Percentiles rank a stretch among this genome's conserved stretches.
Conservation (phyloP, 2,797 vertebrate genomes). For the Thalassophryne amazonica region DNA sequence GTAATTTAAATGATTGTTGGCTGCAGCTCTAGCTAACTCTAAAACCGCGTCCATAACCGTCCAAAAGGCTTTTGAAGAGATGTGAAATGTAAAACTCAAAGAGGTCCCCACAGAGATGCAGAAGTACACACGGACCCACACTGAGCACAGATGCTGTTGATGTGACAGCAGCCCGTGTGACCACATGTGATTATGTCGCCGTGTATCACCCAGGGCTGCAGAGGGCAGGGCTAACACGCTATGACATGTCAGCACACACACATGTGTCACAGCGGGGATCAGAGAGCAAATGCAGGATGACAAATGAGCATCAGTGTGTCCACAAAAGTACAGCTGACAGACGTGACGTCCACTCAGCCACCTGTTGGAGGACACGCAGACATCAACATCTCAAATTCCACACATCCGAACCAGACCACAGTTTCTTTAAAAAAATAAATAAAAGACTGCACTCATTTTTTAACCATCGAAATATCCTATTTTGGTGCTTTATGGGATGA, state of each 20-base stretch:
- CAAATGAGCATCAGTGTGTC: slow-evolving; percentile 43
- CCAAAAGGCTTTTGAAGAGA: too few relatives aligned
- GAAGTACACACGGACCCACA: slow-evolving; percentile 10
- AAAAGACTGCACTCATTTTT: too few relatives aligned
- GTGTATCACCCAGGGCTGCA: slow-evolving; percentile 4
- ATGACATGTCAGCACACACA: slow-evolving; percentile 6
- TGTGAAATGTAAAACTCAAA: too few relatives aligned
- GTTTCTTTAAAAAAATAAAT: too few relatives aligned
- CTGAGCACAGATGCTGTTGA: not conserved
- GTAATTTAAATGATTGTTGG: too few relatives aligned
- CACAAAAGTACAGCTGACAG: slow-evolving; percentile 30
- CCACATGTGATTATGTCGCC: slow-evolving; percentile 14
- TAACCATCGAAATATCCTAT: too few relatives aligned
- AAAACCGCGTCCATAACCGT: too few relatives aligned
- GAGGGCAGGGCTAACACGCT: slow-evolving; percentile 3
- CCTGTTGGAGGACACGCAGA: not conserved
- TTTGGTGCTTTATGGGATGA: too few relatives aligned
- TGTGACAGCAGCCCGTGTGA: not conserved
- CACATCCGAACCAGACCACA: slow-evolving; percentile 1
- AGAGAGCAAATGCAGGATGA: slow-evolving; percentile 37
- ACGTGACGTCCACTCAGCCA: slow-evolving; percentile 10
- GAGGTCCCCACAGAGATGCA: too few relatives aligned
- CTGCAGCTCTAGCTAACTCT: too few relatives aligned
- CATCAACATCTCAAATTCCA: not conserved
- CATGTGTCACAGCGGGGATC: not conserved